phyloP scores from a whole-genome alignment of 2,888 invertebrate genomes.

The Ctenicera cuprea region DNA sequence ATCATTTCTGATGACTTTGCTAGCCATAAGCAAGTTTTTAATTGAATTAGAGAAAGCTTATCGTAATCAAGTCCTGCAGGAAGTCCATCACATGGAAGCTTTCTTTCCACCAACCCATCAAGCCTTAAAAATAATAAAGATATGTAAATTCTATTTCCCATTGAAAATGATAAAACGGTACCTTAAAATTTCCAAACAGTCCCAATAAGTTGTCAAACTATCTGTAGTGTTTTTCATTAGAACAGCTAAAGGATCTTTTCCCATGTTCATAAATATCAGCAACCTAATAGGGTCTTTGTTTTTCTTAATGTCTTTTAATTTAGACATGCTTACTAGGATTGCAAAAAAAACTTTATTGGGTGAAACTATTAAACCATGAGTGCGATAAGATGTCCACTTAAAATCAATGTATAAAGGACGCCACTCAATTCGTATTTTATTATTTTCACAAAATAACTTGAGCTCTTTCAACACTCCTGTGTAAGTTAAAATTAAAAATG shows the following conservation, averaged over 20 bases:
- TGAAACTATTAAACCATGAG: slow-evolving; percentile 65
- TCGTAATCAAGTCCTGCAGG: slow-evolving; percentile 63
- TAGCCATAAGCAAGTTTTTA: slow-evolving; percentile 65
- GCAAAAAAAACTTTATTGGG: slow-evolving; percentile 64
- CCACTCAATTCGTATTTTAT: slow-evolving; percentile 63
- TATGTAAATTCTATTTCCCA: neutral
- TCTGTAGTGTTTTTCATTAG: slow-evolving; percentile 63
- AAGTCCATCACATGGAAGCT: slow-evolving; percentile 65
- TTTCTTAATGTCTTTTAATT: slow-evolving; percentile 59
- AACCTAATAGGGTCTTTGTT: slow-evolving; percentile 60
- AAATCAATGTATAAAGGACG: slow-evolving; percentile 62
- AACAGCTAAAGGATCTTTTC: slow-evolving; percentile 62
- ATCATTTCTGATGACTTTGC: slow-evolving; percentile 66
- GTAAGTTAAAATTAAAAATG: slow-evolving; percentile 62
- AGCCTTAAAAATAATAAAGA: slow-evolving; percentile 33
- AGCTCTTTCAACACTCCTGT: slow-evolving; percentile 65
- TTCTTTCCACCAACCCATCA: slow-evolving; percentile 62
- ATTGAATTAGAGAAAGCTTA: slow-evolving; percentile 60
- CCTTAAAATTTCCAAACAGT: slow-evolving; percentile 69
- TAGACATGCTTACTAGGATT: slow-evolving; percentile 63
- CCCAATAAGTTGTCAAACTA: slow-evolving; percentile 65
- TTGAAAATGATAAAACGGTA: slow-evolving; percentile 43
- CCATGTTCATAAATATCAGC: slow-evolving; percentile 62
- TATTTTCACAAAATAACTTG: slow-evolving; percentile 58
- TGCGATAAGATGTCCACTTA: slow-evolving; percentile 62